A percentile compares a stretch with the other conserved stretches of the same genome.
Conservation (phyloP, 2,888 invertebrate species). For the Automeris io region DNA sequence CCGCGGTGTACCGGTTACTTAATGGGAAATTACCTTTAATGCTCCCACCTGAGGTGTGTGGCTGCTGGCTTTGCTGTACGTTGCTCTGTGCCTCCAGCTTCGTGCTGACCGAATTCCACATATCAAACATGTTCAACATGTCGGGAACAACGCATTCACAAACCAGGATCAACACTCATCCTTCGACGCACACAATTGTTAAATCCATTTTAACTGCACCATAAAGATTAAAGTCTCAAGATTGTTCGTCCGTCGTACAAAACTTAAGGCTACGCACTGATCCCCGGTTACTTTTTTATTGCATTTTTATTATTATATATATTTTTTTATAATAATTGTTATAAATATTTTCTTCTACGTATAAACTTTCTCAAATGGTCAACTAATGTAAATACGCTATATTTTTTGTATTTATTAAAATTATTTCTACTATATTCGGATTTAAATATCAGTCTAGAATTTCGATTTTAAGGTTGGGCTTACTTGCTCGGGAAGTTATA, state of each 20-base stretch:
- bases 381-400: conserved; percentile 77
- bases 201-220: conserved; percentile 48
- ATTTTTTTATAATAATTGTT: conserved; percentile 37
- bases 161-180: conserved; percentile 31
- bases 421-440: conserved; percentile 43
- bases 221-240: conserved; percentile 36
- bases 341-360: conserved; percentile 20
- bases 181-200: conserved; percentile 25
- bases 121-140: conserved; percentile 85
- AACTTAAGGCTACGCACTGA: conserved; percentile 70
- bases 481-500: conserved; percentile 53
- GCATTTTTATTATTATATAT: conserved; percentile 35
- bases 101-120: conserved; percentile 88
- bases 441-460: conserved; percentile 75
- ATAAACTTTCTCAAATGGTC: conserved; percentile 76
- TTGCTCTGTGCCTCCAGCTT: conserved; percentile 83
- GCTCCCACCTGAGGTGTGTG: conserved; percentile 88
- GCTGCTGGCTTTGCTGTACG: conserved; percentile 81
- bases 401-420: conserved; percentile 35
- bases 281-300: conserved; percentile 56
- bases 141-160: no score
- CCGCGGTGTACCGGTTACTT: conserved; percentile 27
- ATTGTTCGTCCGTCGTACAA: conserved; percentile 66
- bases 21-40: conserved; percentile 84
- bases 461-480: conserved; percentile 72